phyloP scores from a whole-genome alignment of 2,113 vertebrate genomes.

The Alouatta palliata region DNA sequence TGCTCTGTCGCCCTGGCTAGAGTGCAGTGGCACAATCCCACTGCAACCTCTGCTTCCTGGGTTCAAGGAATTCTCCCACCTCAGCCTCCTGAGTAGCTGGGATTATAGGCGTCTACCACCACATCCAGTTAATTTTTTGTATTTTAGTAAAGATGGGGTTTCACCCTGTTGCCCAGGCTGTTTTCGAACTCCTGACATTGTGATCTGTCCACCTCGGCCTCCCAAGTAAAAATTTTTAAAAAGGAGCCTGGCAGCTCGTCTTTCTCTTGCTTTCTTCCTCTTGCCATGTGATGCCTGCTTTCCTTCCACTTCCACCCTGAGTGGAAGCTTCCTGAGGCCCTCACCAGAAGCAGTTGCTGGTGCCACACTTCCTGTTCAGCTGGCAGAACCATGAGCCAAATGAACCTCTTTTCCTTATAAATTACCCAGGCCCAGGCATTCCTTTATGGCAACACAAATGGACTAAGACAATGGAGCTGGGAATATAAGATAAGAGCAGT shows the following conservation, averaged over 20 bases:
- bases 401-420: neutral
- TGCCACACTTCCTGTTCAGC: neutral
- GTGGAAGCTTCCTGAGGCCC: neutral
- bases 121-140: too few species aligned
- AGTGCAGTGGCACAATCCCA: too few species aligned
- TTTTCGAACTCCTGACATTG: too few species aligned
- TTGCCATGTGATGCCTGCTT: neutral
- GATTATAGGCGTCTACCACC: too few species aligned
- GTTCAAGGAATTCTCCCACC: too few species aligned
- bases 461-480: neutral
- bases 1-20: too few species aligned
- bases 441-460: neutral
- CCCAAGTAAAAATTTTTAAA: too few species aligned
- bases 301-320: neutral
- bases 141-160: too few species aligned
- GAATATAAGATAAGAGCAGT: neutral
- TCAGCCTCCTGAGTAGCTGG: too few species aligned
- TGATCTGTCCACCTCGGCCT: too few species aligned
- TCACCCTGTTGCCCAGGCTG: too few species aligned
- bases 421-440: neutral
- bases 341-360: neutral
- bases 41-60: too few species aligned
- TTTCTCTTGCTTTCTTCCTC: neutral
- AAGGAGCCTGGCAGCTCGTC: neutral
- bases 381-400: neutral